Evolutionary conservation across 1,140 invertebrate genomes (phyloP).

Genomic region (Gyrodactylus salaris): DNA sequence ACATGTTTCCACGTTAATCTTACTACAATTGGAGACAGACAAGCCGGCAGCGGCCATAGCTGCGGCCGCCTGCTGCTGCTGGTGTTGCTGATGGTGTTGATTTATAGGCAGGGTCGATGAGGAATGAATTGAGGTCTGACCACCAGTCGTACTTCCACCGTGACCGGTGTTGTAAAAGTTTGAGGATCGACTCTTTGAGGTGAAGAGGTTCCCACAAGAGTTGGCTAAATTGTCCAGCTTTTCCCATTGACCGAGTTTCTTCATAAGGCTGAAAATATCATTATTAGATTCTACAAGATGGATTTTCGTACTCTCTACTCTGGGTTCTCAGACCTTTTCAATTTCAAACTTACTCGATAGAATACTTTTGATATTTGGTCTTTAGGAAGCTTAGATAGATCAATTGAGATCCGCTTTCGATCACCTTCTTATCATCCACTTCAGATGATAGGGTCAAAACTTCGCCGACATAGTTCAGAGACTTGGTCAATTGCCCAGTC

Average conservation of each 20-base stretch:
- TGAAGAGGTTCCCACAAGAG: neutral
- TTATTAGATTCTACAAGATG: neutral
- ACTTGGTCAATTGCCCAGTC: neutral
- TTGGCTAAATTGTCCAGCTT: neutral
- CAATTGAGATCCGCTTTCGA: neutral
- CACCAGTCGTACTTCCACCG: neutral
- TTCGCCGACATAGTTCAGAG: neutral
- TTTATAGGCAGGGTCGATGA: neutral
- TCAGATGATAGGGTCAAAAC: neutral
- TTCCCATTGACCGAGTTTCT: neutral
- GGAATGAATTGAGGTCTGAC: neutral
- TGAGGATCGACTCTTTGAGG: neutral
- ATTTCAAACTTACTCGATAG: neutral
- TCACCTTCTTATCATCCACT: neutral
- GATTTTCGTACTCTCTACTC: too few relatives aligned
- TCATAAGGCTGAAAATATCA: neutral
- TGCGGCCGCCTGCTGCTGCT: neutral
- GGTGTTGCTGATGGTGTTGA: neutral
- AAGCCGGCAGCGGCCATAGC: neutral
- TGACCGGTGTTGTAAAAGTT: neutral
- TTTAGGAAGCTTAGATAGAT: neutral
- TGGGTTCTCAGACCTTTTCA: neutral
- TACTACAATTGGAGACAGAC: neutral
- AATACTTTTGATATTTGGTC: neutral
- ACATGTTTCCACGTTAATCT: neutral